Base-by-base conservation (phyloP, 1,140 invertebrate species). In the Chelonus insularis region DNA sequence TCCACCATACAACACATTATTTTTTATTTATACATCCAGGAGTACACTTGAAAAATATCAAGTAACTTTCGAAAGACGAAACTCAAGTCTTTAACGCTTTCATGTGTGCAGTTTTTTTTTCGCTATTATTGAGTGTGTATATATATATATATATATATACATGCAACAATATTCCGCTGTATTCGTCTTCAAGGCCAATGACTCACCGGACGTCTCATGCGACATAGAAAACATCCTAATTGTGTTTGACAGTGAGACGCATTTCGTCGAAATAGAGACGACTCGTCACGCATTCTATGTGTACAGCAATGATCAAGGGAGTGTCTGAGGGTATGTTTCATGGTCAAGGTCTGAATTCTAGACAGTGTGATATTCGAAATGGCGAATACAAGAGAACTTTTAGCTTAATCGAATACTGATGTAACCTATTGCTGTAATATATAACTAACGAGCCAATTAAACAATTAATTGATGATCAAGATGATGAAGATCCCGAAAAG, bases 161-260 rank as follows among this genome's bases (percentile, higher is more conserved):
- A 65, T 52, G 39, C 25, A 52, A 54, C 51, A 50, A 34, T 57
- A 63, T 70, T 48, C 52, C 57, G 60, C 65, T 69, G 73, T 67
- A 70, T 72, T 45, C 63, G 64, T 50, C 61, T 64, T 68, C 73
- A 76, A 76, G 74, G 74, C 56, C 73, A 61, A 57, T 65, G 67
- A 72, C 57, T 73, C 72, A 73, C 60, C 66, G 71, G 64, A 64
- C 64, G 64, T 68, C 64, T 67, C 65, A 25, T 54, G 56, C 55
- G 50, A 63, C 64, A 70, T 71, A 72, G 70, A 71, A 73, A 73
- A 70, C 63, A 69, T 70, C 65, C 64, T 68, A 69, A 72, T 73
- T 74, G 69, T 62, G 64, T 58, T 58, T 55, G 51, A 60, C 47
- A 51, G 50, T n/a, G n/a, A 60, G 36, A 60, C 9, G 25, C 29